Evolutionary conservation across 2,888 invertebrate species (phyloP).

Genomic region (Baccha elongata): DNA sequence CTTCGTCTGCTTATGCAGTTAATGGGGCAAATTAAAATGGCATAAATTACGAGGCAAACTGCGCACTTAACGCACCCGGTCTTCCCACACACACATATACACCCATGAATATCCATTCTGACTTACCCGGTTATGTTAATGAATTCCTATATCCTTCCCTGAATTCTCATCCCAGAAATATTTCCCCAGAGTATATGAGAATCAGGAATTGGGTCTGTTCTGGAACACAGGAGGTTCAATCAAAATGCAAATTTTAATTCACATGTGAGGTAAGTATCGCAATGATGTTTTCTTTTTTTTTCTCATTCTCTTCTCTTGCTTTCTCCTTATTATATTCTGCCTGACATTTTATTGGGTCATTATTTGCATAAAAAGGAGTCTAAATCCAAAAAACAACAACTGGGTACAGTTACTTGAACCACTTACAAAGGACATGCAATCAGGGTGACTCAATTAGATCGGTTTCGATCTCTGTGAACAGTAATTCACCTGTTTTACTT

Average conservation of each 20-base stretch:
- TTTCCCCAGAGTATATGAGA: neutral
- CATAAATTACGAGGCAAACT: slow-evolving; percentile 65
- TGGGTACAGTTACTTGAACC: slow-evolving; percentile 35
- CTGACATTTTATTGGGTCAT: slow-evolving; percentile 61
- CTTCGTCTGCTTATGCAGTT: slow-evolving; percentile 58
- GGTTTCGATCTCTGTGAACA: slow-evolving; percentile 53
- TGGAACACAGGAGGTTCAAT: slow-evolving; percentile 44
- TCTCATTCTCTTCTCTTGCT: neutral
- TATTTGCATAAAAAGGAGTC: slow-evolving; percentile 65
- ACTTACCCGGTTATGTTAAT: slow-evolving; percentile 52
- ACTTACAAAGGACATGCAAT: slow-evolving; percentile 41
- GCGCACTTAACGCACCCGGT: slow-evolving; percentile 60
- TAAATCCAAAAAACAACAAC: slow-evolving; percentile 34
- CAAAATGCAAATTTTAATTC: slow-evolving; percentile 67
- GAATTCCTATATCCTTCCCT: slow-evolving; percentile 14
- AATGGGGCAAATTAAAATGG: slow-evolving; percentile 71
- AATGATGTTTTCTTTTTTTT: slow-evolving; percentile 37
- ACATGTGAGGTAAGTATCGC: slow-evolving; percentile 63
- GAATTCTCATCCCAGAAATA: neutral
- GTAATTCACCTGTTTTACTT: slow-evolving; percentile 48
- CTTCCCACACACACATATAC: neutral
- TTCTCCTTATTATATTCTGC: neutral
- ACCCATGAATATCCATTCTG: neutral
- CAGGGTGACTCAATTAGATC: slow-evolving; percentile 68
- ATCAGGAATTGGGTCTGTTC: slow-evolving; percentile 7